A percentile compares a stretch with the other conserved stretches of the same genome.
Conservation (phyloP, 2,888 invertebrate species). For the Cryptus viduatorius region DNA sequence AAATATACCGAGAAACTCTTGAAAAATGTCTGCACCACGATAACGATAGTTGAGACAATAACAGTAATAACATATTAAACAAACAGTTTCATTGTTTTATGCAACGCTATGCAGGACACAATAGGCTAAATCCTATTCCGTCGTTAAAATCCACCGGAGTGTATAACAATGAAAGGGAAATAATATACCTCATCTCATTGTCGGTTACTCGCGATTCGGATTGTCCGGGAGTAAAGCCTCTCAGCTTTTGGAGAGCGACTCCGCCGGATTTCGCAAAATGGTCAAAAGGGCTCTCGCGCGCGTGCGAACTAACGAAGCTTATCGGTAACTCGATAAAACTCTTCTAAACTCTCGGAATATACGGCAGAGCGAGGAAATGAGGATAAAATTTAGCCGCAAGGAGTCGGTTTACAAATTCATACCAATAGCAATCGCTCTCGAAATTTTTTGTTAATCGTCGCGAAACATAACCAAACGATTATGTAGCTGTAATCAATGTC, state of each 20-base stretch:
- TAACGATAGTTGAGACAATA: neutral
- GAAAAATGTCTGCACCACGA: neutral
- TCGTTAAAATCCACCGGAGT: neutral
- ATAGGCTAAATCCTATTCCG: neutral
- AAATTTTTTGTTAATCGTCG: too few relatives aligned
- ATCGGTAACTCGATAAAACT: neutral
- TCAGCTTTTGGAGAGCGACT: neutral
- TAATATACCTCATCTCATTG: neutral
- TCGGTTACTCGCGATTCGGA: slow-evolving; percentile 2
- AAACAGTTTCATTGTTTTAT: neutral
- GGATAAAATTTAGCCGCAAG: too few relatives aligned
- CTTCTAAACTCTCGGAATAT: neutral
- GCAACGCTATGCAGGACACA: neutral
- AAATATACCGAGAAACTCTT: neutral
- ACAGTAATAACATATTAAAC: neutral
- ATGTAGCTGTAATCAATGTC: too few relatives aligned
- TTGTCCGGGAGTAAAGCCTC: neutral
- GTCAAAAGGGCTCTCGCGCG: neutral
- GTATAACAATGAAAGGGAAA: neutral
- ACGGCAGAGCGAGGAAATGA: too few relatives aligned
- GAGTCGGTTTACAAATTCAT: too few relatives aligned
- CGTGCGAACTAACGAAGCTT: slow-evolving; percentile 6
- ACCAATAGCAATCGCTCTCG: too few relatives aligned
- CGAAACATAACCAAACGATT: too few relatives aligned
- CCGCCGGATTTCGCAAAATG: neutral